Evolutionary conservation across 1,140 invertebrate species (phyloP).

Genomic region (Chironomus tepperi): DNA sequence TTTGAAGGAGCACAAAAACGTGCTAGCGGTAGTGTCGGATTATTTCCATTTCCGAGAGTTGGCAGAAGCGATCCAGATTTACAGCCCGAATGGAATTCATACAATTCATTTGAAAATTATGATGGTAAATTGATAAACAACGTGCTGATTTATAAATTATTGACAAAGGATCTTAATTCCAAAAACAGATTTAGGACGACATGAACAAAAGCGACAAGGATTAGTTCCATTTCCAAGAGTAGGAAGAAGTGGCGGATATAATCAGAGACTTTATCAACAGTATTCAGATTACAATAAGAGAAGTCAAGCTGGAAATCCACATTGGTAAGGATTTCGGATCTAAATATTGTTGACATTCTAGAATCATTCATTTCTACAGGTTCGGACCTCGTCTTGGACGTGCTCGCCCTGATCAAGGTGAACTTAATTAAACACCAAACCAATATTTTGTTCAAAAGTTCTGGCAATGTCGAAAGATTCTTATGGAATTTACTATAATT

Average conservation of each 20-base stretch:
- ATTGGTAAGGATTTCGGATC: slow-evolving; percentile 49
- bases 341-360: slow-evolving; percentile 30
- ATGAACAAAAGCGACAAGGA: slow-evolving; percentile 37
- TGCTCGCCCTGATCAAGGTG: background rate
- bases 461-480: no score
- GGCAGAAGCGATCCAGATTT: slow-evolving; percentile 42
- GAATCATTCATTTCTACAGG: background rate
- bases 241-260: slow-evolving; percentile 31
- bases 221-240: slow-evolving; percentile 44
- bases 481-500: no score
- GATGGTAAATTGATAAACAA: slow-evolving; percentile 30
- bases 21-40: slow-evolving; percentile 38
- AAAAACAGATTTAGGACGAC: background rate
- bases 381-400: background rate
- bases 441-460: background rate
- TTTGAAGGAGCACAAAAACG: slow-evolving; percentile 30
- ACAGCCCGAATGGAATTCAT: slow-evolving; percentile 31
- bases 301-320: slow-evolving; percentile 35
- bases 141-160: background rate
- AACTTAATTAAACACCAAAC: background rate
- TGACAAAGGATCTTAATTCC: background rate
- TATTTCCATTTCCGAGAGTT: slow-evolving; percentile 47
- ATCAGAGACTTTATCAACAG: background rate
- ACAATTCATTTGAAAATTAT: slow-evolving; percentile 35
- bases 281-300: slow-evolving; percentile 29